Evolutionary conservation across 2,797 vertebrate species (phyloP).

Genomic region (Pachyuromys duprasi): DNA sequence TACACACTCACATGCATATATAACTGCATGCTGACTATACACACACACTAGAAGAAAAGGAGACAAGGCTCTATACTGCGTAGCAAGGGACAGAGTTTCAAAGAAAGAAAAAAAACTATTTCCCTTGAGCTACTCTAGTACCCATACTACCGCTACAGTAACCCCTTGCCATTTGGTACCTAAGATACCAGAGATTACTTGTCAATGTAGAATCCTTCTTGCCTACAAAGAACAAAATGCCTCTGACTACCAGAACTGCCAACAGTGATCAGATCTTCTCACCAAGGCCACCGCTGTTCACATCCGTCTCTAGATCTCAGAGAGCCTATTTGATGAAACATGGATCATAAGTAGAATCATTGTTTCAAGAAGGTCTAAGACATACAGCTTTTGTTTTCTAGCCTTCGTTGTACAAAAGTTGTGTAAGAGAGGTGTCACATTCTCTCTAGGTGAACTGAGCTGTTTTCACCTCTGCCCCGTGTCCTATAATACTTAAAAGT

Average conservation of each 20-base stretch:
- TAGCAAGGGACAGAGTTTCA: neutral
- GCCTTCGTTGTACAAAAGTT: neutral
- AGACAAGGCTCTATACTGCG: neutral
- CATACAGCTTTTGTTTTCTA: neutral
- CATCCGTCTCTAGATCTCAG: neutral
- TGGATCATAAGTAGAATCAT: neutral
- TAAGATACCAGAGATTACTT: neutral
- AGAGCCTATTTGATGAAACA: neutral
- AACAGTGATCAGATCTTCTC: neutral
- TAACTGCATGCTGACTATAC: neutral
- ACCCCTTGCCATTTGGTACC: neutral
- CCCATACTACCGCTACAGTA: neutral
- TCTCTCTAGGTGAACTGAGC: neutral
- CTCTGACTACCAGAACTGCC: neutral
- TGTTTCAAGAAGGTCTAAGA: conserved; percentile 7
- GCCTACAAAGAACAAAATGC: neutral
- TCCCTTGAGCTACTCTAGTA: neutral
- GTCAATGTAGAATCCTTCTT: neutral
- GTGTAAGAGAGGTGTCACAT: neutral
- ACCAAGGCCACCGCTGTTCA: neutral
- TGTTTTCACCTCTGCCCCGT: neutral
- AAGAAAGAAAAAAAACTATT: neutral
- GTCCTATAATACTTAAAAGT: neutral
- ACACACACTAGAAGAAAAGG: neutral
- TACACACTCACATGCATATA: neutral